phyloP scores from a whole-genome alignment of 1,140 invertebrate species.

The Panagrolaimus sp. region DNA sequence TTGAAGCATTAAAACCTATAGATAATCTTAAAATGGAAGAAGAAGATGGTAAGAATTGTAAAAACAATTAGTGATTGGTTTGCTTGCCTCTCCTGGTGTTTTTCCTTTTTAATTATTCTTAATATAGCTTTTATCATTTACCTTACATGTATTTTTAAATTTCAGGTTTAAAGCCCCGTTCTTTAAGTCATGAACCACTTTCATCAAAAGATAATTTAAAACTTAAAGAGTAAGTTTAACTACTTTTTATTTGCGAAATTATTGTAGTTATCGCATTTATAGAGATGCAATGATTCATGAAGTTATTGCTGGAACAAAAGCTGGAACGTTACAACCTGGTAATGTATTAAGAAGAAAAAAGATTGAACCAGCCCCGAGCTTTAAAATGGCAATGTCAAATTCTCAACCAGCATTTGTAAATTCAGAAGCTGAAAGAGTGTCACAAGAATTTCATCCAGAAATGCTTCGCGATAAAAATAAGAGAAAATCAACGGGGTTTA shows the following conservation, averaged over 20 bases:
- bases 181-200: slow-evolving; percentile 2
- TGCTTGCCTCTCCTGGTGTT: too few relatives aligned
- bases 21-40: too few relatives aligned
- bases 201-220: too few relatives aligned
- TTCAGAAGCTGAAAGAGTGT: not conserved
- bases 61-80: too few relatives aligned
- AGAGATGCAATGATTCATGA: slow-evolving; percentile 7
- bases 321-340: not conserved
- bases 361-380: not conserved
- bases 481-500: not conserved
- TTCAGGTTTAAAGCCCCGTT: not conserved
- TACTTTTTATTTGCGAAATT: not conserved
- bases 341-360: not conserved
- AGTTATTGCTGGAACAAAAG: slow-evolving; percentile 1
- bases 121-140: too few relatives aligned
- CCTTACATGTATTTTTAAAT: too few relatives aligned
- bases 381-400: slow-evolving; percentile 3
- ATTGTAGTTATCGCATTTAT: not conserved
- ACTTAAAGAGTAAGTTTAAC: too few relatives aligned
- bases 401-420: not conserved
- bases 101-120: too few relatives aligned
- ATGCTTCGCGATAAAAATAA: not conserved
- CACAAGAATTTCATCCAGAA: not conserved
- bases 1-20: too few relatives aligned
- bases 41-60: too few relatives aligned